Evolutionary conservation across 92 coral and sea anemone genomes (phyloP), one percentile per base, ranked within the genome.

Genomic region (Anthopleura xanthogrammica): DNA sequence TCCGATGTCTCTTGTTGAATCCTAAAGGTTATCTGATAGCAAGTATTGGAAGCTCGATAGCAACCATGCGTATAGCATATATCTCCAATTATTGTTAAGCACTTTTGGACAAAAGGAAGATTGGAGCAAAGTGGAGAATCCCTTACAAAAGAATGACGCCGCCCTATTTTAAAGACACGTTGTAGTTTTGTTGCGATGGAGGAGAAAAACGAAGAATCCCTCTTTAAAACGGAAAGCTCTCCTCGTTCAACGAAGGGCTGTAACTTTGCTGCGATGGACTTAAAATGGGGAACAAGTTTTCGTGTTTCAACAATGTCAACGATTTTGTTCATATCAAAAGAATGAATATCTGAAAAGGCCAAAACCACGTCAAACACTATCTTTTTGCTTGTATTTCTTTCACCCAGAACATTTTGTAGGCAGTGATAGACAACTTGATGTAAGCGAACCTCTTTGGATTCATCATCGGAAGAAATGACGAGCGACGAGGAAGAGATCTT

Each of bases 401-500:
- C 8, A 56, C 77, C 78, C 52, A 83, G 16, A 48, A 23, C 83
- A 72, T 83, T 76, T 62, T 62, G 7, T 7, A 62, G 29, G 70
- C 70, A 62, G 29, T 62, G 12, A 41, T 75, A 77, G 1, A 90
- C 87, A 20, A 90, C 90, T 42, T 87, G 87, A 52, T 90, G 92
- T 17, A 79, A 48, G 55, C 87, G 85, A 60, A 90, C 48, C 43
- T 62, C 70, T 20, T n/a, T 2, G 36, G 57, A 57, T 11, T n/a
- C 29, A 39, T 57, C 12, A 36, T 74, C 62, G 52, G 84, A 86
- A 22, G 62, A 29, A 41, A 90, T n/a, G 39, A 90, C 22, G 41
- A 90, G 78, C 19, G 92, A 90, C 14, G 79, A 86, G 0, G 86
- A 76, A 55, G 62, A 81, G 79, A 90, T 86, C 9, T 64, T 77